Evolutionary conservation across 2,888 invertebrate genomes (phyloP).

Genomic region (Saturnia pavonia): DNA sequence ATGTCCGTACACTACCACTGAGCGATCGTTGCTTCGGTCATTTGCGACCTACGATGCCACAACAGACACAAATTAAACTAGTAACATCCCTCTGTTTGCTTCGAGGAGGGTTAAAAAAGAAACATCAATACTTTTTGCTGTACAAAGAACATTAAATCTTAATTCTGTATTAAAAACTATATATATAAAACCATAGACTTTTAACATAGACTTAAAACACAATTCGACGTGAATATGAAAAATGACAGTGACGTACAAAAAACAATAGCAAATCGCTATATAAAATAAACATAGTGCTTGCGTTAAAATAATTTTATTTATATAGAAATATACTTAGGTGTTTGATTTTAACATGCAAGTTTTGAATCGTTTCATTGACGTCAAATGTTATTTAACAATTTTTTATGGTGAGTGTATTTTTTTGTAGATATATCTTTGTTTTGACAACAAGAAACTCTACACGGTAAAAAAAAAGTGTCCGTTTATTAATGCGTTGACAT

Average conservation of each 20-base stretch:
- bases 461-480: too few species aligned
- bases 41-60: too few species aligned
- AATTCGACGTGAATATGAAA: conserved; percentile 14
- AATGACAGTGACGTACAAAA: conserved; percentile 21
- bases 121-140: too few species aligned
- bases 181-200: background rate
- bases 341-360: conserved; percentile 33
- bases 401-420: conserved; percentile 61
- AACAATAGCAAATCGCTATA: conserved; percentile 19
- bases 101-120: too few species aligned
- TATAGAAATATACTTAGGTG: conserved; percentile 32
- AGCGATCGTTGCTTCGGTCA: too few species aligned
- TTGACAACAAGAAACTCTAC: background rate
- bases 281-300: background rate
- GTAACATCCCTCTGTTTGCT: too few species aligned
- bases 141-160: too few species aligned
- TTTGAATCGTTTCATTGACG: conserved; percentile 53
- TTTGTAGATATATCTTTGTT: background rate
- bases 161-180: background rate
- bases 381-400: conserved; percentile 73
- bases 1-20: too few species aligned
- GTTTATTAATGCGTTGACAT: background rate
- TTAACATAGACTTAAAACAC: background rate
- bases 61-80: too few species aligned
- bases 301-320: conserved; percentile 26